Percentiles rank a stretch among this genome's conserved stretches.
Conservation (phyloP, 2,113 vertebrate species). For the Pholis gunnellus region DNA sequence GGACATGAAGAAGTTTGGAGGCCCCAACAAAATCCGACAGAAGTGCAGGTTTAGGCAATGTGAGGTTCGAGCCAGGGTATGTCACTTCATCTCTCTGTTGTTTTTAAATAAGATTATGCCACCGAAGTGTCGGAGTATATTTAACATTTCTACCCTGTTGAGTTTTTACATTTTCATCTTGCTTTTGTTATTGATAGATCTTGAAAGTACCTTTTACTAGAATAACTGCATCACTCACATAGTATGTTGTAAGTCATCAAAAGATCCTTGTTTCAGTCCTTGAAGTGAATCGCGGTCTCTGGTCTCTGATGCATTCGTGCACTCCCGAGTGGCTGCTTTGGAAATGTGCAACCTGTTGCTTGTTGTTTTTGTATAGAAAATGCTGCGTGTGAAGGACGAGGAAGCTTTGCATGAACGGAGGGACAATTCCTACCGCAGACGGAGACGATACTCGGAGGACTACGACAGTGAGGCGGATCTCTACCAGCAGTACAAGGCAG, state of each 20-base stretch:
- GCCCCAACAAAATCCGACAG: slow-evolving; percentile 97
- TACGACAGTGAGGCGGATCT: slow-evolving; percentile 89
- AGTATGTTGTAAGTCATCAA: not conserved
- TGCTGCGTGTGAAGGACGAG: slow-evolving; percentile 92
- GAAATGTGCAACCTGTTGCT: not conserved
- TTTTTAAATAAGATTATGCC: not conserved
- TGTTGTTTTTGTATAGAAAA: slow-evolving; percentile 83
- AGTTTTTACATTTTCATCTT: not conserved
- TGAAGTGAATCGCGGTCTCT: not conserved
- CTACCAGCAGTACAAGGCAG: slow-evolving; percentile 88
- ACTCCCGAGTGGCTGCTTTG: not conserved
- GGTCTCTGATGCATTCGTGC: not conserved
- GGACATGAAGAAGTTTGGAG: slow-evolving; percentile 99
- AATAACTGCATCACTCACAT: not conserved
- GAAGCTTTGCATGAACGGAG: slow-evolving; percentile 85
- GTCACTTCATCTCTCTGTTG: slow-evolving; percentile 21
- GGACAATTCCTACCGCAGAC: slow-evolving; percentile 85
- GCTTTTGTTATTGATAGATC: not conserved
- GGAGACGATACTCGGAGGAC: slow-evolving; percentile 89
- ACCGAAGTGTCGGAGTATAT: not conserved
- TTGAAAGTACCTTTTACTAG: not conserved
- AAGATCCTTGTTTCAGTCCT: not conserved
- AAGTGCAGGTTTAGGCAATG: slow-evolving; percentile 95
- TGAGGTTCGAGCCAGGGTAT: slow-evolving; percentile 93
- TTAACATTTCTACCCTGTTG: not conserved